These are phyloP conservation scores for Epirrita christyi DNA, from an alignment of 2,888 invertebrate genomes.

Conservation along the genomic window DNA sequence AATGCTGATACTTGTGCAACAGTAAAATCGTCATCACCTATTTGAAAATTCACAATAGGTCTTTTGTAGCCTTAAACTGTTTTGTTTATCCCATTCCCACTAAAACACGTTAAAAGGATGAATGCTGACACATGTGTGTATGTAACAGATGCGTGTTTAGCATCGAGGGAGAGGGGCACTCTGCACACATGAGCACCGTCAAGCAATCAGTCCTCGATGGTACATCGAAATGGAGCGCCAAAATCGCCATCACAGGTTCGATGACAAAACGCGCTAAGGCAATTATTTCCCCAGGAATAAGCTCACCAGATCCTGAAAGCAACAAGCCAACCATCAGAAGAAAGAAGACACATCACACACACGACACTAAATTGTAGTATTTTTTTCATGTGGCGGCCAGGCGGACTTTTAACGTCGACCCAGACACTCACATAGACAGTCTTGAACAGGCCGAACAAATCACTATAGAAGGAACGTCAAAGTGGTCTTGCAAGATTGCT, in stretches of 20 bases:
- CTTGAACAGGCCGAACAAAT: slow-evolving; percentile 98
- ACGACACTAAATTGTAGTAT: slow-evolving; percentile 75
- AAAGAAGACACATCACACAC: slow-evolving; percentile 59
- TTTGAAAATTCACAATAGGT: neutral
- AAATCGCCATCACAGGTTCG: slow-evolving; percentile 99
- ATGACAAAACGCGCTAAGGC: slow-evolving; percentile 66
- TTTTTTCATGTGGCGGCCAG: slow-evolving; percentile 87
- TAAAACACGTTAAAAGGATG: slow-evolving; percentile 24
- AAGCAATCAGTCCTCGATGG: slow-evolving; percentile 99
- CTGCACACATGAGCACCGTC: slow-evolving; percentile 98
- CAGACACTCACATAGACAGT: slow-evolving; percentile 98
- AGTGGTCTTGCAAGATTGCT: slow-evolving; percentile 99
- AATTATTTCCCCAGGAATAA: slow-evolving; percentile 41
- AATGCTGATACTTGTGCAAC: neutral
- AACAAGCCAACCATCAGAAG: slow-evolving; percentile 29
- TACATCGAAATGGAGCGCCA: slow-evolving; percentile 99
- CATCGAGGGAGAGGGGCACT: slow-evolving; percentile 97
- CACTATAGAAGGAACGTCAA: slow-evolving; percentile 99
- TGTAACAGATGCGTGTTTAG: slow-evolving; percentile 96
- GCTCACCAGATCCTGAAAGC: slow-evolving; percentile 37
- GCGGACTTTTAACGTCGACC: slow-evolving; percentile 98
- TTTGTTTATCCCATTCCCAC: slow-evolving; percentile 7
- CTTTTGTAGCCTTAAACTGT: slow-evolving; percentile 3
- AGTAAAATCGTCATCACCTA: neutral
- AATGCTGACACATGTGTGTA: slow-evolving; percentile 67